Evolutionary conservation across 2,888 invertebrate species (phyloP).

Genomic region (Agelastica alni): DNA sequence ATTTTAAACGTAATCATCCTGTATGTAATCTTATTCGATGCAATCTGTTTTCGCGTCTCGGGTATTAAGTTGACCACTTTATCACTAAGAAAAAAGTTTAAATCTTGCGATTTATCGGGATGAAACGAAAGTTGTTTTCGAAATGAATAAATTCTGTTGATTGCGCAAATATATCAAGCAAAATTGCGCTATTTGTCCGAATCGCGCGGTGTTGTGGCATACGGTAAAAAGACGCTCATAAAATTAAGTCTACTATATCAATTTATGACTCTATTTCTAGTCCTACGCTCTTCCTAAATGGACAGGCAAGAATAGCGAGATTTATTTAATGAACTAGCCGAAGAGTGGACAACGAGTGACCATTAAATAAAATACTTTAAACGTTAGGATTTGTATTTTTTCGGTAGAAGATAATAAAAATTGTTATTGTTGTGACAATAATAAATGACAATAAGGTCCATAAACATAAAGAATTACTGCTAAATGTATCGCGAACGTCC

Average conservation of each 20-base stretch:
- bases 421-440: too few species aligned
- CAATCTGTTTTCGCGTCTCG: background rate
- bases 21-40: background rate
- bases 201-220: slow-evolving; percentile 35
- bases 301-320: too few species aligned
- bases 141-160: slow-evolving; percentile 32
- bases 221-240: slow-evolving; percentile 32
- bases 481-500: too few species aligned
- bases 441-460: too few species aligned
- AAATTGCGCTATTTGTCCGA: slow-evolving; percentile 39
- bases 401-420: too few species aligned
- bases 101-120: slow-evolving; percentile 29
- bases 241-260: slow-evolving; percentile 15
- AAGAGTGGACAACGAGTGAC: too few species aligned
- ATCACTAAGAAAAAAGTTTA: background rate
- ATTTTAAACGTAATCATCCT: too few species aligned
- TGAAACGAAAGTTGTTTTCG: slow-evolving; percentile 25
- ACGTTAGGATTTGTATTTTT: too few species aligned
- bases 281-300: slow-evolving; percentile 1
- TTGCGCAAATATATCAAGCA: slow-evolving; percentile 35
- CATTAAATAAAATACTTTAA: too few species aligned
- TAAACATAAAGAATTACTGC: too few species aligned
- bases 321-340: too few species aligned
- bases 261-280: slow-evolving; percentile 25
- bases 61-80: background rate